Evolutionary conservation across 2,888 invertebrate species (phyloP).

Genomic region (Oscheius sp.): DNA sequence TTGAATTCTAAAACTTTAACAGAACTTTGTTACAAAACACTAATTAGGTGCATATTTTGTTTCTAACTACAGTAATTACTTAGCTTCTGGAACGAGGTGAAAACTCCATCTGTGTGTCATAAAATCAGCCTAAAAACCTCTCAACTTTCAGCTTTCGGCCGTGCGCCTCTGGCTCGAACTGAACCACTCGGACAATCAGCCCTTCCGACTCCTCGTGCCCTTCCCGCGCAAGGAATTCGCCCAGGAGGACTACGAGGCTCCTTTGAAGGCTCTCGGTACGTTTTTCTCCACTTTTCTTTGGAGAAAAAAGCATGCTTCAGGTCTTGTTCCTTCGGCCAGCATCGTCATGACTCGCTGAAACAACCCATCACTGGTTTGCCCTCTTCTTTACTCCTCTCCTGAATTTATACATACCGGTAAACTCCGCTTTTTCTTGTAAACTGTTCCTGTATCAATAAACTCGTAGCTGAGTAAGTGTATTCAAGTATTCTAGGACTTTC

Average conservation of each 20-base stretch:
- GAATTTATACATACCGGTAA: no score
- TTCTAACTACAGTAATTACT: background rate
- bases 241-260: constrained; percentile 88
- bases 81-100: background rate
- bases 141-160: constrained; percentile 81
- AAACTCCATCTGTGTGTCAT: no score
- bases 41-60: background rate
- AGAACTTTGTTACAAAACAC: background rate
- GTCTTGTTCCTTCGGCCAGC: constrained; percentile 31
- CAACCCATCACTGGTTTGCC: background rate
- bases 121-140: background rate
- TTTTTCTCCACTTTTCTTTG: background rate
- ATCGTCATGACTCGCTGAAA: constrained; percentile 33
- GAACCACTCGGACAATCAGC: constrained; percentile 81
- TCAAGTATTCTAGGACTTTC: no score
- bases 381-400: background rate
- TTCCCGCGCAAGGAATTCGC: constrained; percentile 90
- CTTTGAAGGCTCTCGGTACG: constrained; percentile 85
- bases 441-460: background rate
- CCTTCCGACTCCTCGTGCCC: constrained; percentile 88
- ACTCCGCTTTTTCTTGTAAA: no score
- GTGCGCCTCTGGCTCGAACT: constrained; percentile 89
- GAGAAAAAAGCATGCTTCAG: background rate
- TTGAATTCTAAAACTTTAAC: background rate
- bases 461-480: no score